Base-by-base conservation (phyloP, 2,797 vertebrate genomes). In the Sciurus vulgaris region DNA sequence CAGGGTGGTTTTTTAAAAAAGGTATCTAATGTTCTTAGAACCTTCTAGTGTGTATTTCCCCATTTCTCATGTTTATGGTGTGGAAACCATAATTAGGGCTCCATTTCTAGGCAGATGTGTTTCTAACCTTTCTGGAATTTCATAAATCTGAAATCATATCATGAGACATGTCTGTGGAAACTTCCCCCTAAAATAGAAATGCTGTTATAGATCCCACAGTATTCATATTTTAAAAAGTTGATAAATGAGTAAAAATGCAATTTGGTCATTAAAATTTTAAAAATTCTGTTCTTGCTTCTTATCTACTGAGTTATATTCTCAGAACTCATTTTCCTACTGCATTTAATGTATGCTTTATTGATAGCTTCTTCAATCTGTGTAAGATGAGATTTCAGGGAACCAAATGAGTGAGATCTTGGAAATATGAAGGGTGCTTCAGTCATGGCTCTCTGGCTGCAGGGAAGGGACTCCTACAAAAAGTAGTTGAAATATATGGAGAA, bases 81-180 rank as follows among this genome's bases (percentile, higher is more conserved):
- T 97, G 96, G 83, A 85, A 95, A 95, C 59, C 87, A 88, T 95
- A 97, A 95, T 96, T 95, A 72, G 72, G 94, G 91, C 92, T 97
- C 35, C 91, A 93, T 96, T 97, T 95, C 90, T 87, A 95, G 92
- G 90, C 61, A 97, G 95, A 97, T 95, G 67, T 95, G 72, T 97
- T 98, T 97, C 97, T 97, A 96, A 97, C 95, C 86, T 93, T 97
- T 96, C 86, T 96, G 97, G 22, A 95, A 95, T 98, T 97, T 97
- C 94, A 97, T 98, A 98, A 97, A 97, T 98, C 97, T 97, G 88
- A 96, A 98, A 97, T 98, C 87, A 96, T 96, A 86, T 79, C n/a
- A 63, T 83, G 93, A 73, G 92, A 69, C 93, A 97, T 96, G 26
- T 73, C 76, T 97, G 65, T 96, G 59, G 97, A 97, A 82, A 79